Conservation (phyloP, 2,888 invertebrate genomes). For the Gandaritis pyraliata region DNA sequence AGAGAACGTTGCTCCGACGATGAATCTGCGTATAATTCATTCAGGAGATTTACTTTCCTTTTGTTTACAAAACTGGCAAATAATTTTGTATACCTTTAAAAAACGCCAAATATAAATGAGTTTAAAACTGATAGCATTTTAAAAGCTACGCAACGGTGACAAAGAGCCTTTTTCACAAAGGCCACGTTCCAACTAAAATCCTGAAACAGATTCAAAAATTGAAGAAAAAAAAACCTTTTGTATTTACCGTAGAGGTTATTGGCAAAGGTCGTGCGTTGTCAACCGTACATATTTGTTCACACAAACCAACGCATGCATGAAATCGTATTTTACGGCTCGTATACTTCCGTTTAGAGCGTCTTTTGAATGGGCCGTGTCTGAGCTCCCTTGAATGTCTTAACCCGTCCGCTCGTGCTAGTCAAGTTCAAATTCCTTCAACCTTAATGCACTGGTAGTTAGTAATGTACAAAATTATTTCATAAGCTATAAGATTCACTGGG, state of each 20-base stretch:
- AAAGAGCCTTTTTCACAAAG: conserved; percentile 18
- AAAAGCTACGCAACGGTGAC: conserved; percentile 4
- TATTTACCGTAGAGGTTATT: conserved; percentile 60
- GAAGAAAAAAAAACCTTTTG: conserved; percentile 57
- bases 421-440: conserved; percentile 54
- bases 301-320: conserved; percentile 81
- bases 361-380: conserved; percentile 77
- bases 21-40: conserved; percentile 63
- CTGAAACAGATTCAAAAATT: conserved; percentile 2
- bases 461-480: background rate
- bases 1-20: conserved; percentile 64
- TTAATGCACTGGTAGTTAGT: background rate
- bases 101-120: background rate
- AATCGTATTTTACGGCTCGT: conserved; percentile 83
- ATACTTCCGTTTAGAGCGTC: conserved; percentile 78
- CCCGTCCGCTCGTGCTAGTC: conserved; percentile 57
- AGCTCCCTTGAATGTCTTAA: conserved; percentile 72
- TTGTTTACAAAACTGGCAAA: conserved; percentile 23
- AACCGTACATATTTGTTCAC: conserved; percentile 82
- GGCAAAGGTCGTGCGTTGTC: conserved; percentile 78
- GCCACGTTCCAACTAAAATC: conserved; percentile 9
- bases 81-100: conserved; percentile 14
- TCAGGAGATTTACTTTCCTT: conserved; percentile 43
- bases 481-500: too few relatives aligned
- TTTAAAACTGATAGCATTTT: conserved; percentile 4